phyloP scores from a whole-genome alignment of 2,888 invertebrate genomes.

The Caenorhabditis sp. region DNA sequence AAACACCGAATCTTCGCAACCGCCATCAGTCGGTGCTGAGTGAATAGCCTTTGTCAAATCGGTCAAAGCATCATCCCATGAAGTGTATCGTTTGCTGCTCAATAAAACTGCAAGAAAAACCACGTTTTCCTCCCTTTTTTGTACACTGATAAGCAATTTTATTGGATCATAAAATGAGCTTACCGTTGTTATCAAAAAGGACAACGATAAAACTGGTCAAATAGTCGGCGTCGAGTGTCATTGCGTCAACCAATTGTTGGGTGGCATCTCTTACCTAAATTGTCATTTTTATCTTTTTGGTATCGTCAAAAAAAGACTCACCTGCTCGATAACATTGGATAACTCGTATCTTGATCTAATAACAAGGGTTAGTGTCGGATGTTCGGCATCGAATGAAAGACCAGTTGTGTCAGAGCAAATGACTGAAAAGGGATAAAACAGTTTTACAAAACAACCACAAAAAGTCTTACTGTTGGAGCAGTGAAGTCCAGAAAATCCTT shows the following conservation, averaged over 20 bases:
- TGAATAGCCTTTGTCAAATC: conserved; percentile 35
- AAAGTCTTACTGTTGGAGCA: conserved; percentile 42
- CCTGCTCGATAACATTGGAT: conserved; percentile 46
- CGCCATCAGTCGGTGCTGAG: conserved; percentile 32
- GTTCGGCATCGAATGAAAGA: conserved; percentile 45
- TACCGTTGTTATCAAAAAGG: conserved; percentile 56
- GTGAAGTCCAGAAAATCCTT: conserved; percentile 51
- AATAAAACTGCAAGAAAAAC: background rate
- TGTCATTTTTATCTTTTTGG: background rate
- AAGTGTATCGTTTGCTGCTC: conserved; percentile 26
- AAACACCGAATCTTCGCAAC: conserved; percentile 47
- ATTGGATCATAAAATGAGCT: conserved; percentile 2
- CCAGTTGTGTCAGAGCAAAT: conserved; percentile 46
- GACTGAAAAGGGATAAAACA: conserved; percentile 29
- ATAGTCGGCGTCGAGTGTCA: conserved; percentile 50
- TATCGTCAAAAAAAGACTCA: background rate
- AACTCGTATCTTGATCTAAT: conserved; percentile 42
- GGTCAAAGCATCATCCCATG: conserved; percentile 21
- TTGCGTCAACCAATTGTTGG: conserved; percentile 15
- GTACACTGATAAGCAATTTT: background rate
- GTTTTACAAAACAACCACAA: background rate
- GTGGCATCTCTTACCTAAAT: conserved; percentile 12
- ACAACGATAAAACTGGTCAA: conserved; percentile 52
- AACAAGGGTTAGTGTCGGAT: conserved; percentile 56
- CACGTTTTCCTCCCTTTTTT: background rate